Percentiles rank a stretch among this genome's conserved stretches.
Conservation (phyloP, 2,797 vertebrate genomes). For the Halcyon smyrnensis region DNA sequence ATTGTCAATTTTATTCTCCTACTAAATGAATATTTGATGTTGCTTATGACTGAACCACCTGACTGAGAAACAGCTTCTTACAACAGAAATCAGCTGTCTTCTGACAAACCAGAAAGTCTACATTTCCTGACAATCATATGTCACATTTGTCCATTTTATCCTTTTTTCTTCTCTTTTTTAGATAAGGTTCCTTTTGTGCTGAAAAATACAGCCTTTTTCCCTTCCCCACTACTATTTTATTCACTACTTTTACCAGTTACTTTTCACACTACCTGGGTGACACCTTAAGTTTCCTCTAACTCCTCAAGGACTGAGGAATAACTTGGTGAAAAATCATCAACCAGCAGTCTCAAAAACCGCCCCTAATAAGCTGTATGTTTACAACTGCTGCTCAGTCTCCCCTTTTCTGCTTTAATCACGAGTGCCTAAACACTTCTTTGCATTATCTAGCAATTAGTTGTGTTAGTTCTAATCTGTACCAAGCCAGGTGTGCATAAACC, state of each 20-base stretch:
- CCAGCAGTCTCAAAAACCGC: not conserved
- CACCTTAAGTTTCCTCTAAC: not conserved
- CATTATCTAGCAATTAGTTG: not conserved
- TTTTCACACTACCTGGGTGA: not conserved
- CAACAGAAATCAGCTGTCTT: slow-evolving; percentile 7
- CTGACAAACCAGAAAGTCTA: not conserved
- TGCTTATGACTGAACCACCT: slow-evolving; percentile 5
- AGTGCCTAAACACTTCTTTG: not conserved
- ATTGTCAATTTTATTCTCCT: slow-evolving; percentile 32
- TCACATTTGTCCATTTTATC: not conserved
- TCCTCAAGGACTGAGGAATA: not conserved
- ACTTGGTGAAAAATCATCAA: not conserved
- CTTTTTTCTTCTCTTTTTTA: not conserved
- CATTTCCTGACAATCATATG: not conserved
- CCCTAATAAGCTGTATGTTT: not conserved
- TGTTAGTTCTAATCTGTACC: not conserved
- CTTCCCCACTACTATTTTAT: not conserved
- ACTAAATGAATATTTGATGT: slow-evolving; percentile 25
- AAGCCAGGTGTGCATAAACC: not conserved
- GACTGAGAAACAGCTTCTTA: not conserved
- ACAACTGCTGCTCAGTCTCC: not conserved
- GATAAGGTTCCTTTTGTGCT: not conserved
- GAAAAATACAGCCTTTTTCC: not conserved
- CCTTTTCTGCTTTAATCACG: not conserved
- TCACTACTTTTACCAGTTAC: not conserved